Conservation (phyloP, 1,140 invertebrate species). For the Cotesia typhae region DNA sequence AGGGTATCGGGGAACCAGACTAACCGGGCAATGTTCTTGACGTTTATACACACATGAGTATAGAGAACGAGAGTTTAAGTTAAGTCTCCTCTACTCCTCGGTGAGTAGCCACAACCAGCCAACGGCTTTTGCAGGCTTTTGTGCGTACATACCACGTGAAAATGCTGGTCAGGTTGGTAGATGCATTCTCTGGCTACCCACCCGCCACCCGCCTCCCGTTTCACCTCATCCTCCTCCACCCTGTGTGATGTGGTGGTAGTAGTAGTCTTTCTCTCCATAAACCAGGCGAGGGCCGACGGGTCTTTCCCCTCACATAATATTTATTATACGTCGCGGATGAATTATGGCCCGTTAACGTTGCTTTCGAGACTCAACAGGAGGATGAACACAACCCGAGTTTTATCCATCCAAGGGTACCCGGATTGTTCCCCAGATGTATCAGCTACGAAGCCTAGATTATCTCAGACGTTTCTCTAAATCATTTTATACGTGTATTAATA, state of each 20-base stretch:
- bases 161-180: conserved; percentile 19
- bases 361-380: conserved; percentile 8
- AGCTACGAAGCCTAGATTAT: too few relatives aligned
- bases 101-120: conserved; percentile 7
- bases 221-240: neutral
- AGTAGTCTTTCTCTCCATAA: neutral
- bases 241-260: too few relatives aligned
- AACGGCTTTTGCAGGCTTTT: conserved; percentile 20
- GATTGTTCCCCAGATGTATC: conserved; percentile 5
- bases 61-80: conserved; percentile 20
- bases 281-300: conserved; percentile 39
- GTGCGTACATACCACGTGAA: conserved; percentile 36
- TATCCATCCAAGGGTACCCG: neutral
- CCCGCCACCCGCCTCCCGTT: neutral
- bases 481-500: too few relatives aligned
- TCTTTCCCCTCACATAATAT: conserved; percentile 46
- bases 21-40: neutral
- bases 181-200: conserved; percentile 11
- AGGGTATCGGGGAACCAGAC: too few relatives aligned
- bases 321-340: conserved; percentile 53
- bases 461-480: too few relatives aligned
- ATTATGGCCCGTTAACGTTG: conserved; percentile 53
- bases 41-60: too few relatives aligned
- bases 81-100: conserved; percentile 7
- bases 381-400: conserved; percentile 5